Evolutionary conservation across 2,113 vertebrate species (phyloP), one percentile per base, ranked within the genome.

Genomic region (Pedionomus torquatus): DNA sequence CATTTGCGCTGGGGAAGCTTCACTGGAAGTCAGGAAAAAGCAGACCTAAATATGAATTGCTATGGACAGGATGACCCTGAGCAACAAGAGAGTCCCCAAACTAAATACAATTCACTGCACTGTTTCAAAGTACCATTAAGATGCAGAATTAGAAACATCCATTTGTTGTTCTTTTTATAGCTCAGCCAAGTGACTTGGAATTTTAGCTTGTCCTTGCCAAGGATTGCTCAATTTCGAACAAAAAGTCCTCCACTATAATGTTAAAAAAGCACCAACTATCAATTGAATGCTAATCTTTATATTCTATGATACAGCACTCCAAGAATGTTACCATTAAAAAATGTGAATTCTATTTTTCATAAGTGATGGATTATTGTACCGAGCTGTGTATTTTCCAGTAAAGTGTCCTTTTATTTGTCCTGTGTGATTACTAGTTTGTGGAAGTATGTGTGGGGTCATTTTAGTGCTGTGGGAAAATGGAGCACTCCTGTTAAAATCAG

Each of bases 361-460:
- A 98, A 98, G 97, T 98, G 98, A 98, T 98, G 98, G 97, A 98
- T 98, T 98, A 98, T 98, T 96, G 93, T 98, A 98, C 95, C 97
- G 97, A 96, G 97, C 95, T 97, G 95, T 97, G 97, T 96, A 97
- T 98, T 98, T 98, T 98, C 98, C 98, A 98, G 98, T 98, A 98
- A 98, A 98, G 95, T 98, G 97, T 98, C 97, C 96, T 98, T 98
- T 98, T 98, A 98, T 98, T 98, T 97, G 96, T 97, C 96, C 97
- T 98, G 81, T 97, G 98, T 95, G 98, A 98, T 98, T 98, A 98
- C 98, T 98, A 97, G 97, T 98, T 98, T 97, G 98, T 98, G 98
- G 97, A 98, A 98, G 98, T 98, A 98, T 98, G 98, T 97, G 97
- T 98, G 97, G 98, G 98, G 98, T 98, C 98, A 98, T 90, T 98